These are phyloP conservation scores for Hirudinaria manillensis DNA, from an alignment of 2,888 invertebrate genomes.

Conservation along the genomic window DNA sequence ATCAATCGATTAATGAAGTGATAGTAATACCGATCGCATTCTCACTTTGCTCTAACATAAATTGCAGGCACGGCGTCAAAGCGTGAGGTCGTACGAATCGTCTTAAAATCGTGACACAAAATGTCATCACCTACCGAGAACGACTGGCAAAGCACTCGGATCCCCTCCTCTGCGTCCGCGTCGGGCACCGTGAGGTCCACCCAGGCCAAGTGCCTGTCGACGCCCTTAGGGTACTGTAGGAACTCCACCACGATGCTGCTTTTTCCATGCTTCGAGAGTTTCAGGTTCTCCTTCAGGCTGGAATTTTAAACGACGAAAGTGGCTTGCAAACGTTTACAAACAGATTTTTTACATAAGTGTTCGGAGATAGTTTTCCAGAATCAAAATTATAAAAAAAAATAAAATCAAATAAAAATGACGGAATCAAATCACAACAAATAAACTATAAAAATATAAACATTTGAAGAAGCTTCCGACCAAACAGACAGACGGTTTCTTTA, in stretches of 20 bases:
- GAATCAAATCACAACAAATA: background rate
- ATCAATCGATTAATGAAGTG: no score
- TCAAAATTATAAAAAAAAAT: background rate
- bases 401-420: background rate
- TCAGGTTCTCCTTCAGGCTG: no score
- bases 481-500: no score
- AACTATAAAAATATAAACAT: background rate
- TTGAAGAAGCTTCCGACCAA: background rate
- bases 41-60: no score
- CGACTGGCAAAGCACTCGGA: slow-evolving; percentile 6
- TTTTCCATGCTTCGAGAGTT: no score
- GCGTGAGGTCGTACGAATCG: no score
- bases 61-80: no score
- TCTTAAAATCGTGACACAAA: no score
- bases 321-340: no score
- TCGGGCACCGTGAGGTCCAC: background rate
- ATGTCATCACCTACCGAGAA: no score
- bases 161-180: background rate
- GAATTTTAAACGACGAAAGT: no score
- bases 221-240: background rate
- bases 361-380: background rate
- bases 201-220: background rate
- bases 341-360: background rate
- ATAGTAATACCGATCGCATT: no score
- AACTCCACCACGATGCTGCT: background rate